phyloP scores from a whole-genome alignment of 2,113 vertebrate genomes.

The Archocentrus centrarchus region DNA sequence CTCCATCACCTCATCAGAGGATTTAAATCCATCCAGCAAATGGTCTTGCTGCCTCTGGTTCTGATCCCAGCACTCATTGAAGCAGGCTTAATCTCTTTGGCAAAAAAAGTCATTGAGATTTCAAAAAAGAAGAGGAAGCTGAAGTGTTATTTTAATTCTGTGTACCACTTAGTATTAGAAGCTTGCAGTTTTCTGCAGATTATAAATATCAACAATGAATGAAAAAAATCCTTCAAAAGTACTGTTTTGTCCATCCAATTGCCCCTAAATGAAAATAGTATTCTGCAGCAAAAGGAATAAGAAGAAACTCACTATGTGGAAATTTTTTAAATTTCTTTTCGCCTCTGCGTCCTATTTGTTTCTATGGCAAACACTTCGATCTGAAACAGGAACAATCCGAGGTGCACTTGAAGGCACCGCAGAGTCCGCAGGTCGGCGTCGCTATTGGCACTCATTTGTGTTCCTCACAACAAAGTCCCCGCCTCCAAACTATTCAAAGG shows the following conservation, averaged over 20 bases:
- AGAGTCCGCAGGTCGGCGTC: conserved; percentile 15
- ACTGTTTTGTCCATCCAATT: background rate
- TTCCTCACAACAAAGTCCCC: conserved; percentile 34
- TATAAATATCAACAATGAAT: background rate
- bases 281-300: background rate
- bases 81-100: conserved; percentile 10
- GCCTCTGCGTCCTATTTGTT: background rate
- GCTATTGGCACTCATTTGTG: conserved; percentile 28
- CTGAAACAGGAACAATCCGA: background rate
- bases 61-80: background rate
- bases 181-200: background rate
- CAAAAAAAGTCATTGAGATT: background rate
- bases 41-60: background rate
- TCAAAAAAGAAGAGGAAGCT: background rate
- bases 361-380: background rate
- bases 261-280: background rate
- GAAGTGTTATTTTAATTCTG: background rate
- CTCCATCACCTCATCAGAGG: background rate
- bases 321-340: background rate
- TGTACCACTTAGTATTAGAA: background rate
- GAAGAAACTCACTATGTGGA: background rate
- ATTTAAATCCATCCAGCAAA: background rate
- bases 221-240: too few relatives aligned
- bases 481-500: conserved; percentile 35
- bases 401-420: background rate